Conservation (phyloP, 30 jellyfish, hydroid and myxozoan species). For the Aurelia coerulea region DNA sequence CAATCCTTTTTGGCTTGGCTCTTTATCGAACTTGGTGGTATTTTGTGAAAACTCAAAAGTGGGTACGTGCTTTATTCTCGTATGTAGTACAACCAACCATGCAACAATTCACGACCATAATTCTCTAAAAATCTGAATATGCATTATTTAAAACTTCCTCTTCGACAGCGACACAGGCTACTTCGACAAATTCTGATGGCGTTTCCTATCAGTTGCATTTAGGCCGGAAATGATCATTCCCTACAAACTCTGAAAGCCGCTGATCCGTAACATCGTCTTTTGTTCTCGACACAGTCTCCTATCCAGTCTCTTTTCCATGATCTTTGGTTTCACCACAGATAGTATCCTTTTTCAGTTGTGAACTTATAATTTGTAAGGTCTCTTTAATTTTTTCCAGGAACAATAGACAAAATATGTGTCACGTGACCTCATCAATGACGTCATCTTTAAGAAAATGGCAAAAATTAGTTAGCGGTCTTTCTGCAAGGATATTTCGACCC, state of each 20-base stretch:
- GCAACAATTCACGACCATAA: slow-evolving; percentile 43
- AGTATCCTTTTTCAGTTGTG: no score
- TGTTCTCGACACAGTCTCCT: slow-evolving; percentile 46
- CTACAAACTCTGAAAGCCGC: slow-evolving; percentile 29
- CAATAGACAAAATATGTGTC: no score
- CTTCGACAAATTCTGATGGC: slow-evolving; percentile 3
- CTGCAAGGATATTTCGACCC: no score
- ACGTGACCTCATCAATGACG: no score
- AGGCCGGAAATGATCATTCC: slow-evolving; percentile 57
- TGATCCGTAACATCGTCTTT: slow-evolving; percentile 49
- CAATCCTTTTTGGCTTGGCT: slow-evolving; percentile 36
- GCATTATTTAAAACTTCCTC: no score
- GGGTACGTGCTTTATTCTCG: slow-evolving; percentile 23
- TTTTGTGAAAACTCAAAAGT: slow-evolving; percentile 27
- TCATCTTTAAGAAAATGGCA: no score
- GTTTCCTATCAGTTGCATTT: slow-evolving; percentile 3
- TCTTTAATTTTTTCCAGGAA: no score
- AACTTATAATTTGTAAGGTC: no score
- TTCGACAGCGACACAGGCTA: no score
- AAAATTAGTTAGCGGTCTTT: no score
- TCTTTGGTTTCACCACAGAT: no score
- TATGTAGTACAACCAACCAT: slow-evolving; percentile 35
- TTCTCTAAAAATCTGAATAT: no score
- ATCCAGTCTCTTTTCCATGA: slow-evolving; percentile 26
- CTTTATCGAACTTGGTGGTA: slow-evolving; percentile 26